Evolutionary conservation across 2,888 invertebrate genomes (phyloP).

Genomic region (Agapostemon virescens): DNA sequence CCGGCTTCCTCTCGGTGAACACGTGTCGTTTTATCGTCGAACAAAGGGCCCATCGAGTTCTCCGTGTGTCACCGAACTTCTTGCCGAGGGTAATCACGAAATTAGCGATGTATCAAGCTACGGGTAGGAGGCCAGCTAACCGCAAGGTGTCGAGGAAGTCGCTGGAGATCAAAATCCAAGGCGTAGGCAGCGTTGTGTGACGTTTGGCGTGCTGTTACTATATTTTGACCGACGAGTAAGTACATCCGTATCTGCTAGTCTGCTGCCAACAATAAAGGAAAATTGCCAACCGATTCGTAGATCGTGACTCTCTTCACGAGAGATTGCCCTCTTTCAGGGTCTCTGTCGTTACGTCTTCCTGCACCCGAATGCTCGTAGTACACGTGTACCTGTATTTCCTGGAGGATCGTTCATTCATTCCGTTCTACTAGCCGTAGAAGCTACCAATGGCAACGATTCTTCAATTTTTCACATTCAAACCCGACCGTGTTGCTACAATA

Average conservation of each 20-base stretch:
- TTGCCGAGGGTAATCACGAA: slow-evolving; percentile 64
- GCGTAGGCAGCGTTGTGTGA: slow-evolving; percentile 57
- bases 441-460: background rate
- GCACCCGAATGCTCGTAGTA: slow-evolving; percentile 1
- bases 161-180: slow-evolving; percentile 58
- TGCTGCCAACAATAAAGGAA: slow-evolving; percentile 44
- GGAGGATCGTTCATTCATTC: background rate
- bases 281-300: slow-evolving; percentile 46
- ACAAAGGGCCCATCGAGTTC: slow-evolving; percentile 41
- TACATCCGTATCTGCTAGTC: slow-evolving; percentile 33
- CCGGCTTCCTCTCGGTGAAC: slow-evolving; percentile 15
- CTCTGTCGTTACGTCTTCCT: background rate
- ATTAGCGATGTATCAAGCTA: slow-evolving; percentile 68
- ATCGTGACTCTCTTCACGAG: slow-evolving; percentile 46
- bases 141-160: slow-evolving; percentile 60
- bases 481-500: background rate
- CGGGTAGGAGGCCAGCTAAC: slow-evolving; percentile 57
- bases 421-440: background rate
- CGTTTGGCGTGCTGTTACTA: slow-evolving; percentile 31
- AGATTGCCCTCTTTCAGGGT: slow-evolving; percentile 3
- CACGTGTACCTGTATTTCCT: background rate
- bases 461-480: background rate
- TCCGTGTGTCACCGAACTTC: slow-evolving; percentile 53
- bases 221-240: slow-evolving; percentile 41
- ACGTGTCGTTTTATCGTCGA: slow-evolving; percentile 19